These are phyloP conservation scores for Teleogryllus oceanicus DNA, from an alignment of 2,888 invertebrate species.

Conservation along the genomic window DNA sequence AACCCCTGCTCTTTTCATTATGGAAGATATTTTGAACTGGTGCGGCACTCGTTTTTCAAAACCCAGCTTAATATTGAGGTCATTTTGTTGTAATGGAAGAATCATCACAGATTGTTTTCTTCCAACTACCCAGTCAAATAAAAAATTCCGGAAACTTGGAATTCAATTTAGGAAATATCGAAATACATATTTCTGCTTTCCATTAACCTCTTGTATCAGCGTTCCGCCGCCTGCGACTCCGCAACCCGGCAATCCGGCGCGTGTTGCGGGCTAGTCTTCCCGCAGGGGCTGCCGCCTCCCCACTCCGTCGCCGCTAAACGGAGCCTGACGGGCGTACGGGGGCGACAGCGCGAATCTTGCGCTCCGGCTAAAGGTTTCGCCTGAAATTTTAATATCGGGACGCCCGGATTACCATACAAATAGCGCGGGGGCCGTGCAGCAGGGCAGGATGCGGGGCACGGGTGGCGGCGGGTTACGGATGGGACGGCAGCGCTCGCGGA, in stretches of 20 bases:
- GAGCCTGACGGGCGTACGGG: background rate
- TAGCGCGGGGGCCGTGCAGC: background rate
- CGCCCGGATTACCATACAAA: conserved; percentile 4
- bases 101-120: no score
- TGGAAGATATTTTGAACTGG: no score
- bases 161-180: no score
- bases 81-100: no score
- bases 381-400: conserved; percentile 9
- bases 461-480: background rate
- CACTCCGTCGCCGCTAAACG: background rate
- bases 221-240: no score
- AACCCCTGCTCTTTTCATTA: no score
- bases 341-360: conserved; percentile 1
- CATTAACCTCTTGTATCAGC: no score
- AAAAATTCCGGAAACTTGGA: no score
- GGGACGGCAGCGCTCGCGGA: background rate
- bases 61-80: no score
- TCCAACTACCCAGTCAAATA: no score
- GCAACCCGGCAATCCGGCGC: background rate
- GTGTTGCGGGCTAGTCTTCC: background rate
- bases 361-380: conserved; percentile 18
- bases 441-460: background rate
- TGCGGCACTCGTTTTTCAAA: no score
- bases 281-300: background rate
- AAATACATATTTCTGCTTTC: no score